Base-by-base conservation (phyloP, 2,797 vertebrate genomes). In the Cygnus olor region DNA sequence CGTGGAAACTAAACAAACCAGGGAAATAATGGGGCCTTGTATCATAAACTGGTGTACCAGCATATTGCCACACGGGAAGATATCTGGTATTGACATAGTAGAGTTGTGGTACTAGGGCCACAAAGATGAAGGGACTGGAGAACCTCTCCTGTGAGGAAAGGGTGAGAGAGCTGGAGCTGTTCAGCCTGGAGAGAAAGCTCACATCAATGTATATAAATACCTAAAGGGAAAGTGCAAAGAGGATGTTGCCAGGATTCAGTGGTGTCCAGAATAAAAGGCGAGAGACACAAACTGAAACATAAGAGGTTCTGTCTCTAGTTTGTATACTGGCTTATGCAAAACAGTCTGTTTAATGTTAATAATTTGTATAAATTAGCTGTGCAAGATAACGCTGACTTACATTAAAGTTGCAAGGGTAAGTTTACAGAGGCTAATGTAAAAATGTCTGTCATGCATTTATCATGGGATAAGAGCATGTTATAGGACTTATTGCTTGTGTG, bases 21-120 rank as follows among this genome's bases (percentile, higher is more conserved):
- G 19, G 18, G 15, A 11, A 15, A 2, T 36, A 15, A 4, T 0
- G 0, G 11, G 11, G 1, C 10, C 54, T 79, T 54, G 3, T 57
- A 74, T 61, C 45, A 24, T 21, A 36, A 68, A 2, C 8, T 27
- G 24, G 5, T 6, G 21, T 87, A 58, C 6, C 21, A 49, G 19
- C 49, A 42, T 53, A 44, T 42, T 27, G 38, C 15, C 61, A 32
- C 30, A 44, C n/a, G 49, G 6, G 25, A 42, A 44, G 38, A 16
- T 64, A 53, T 32, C 14, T 70, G 27, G 19, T 38, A 38, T 40
- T 36, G 25, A 21, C 19, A 10, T 54, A 7, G 36, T 11, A 70
- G 18, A 53, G 14, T 30, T 53, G 34, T 51, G 49, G 14, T 70
- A 28, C 28, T 19, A 63, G 38, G 61, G 27, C 38, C 61, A 63